Conservation (phyloP, 2,113 vertebrate genomes). For the Cheirogaleus medius region DNA sequence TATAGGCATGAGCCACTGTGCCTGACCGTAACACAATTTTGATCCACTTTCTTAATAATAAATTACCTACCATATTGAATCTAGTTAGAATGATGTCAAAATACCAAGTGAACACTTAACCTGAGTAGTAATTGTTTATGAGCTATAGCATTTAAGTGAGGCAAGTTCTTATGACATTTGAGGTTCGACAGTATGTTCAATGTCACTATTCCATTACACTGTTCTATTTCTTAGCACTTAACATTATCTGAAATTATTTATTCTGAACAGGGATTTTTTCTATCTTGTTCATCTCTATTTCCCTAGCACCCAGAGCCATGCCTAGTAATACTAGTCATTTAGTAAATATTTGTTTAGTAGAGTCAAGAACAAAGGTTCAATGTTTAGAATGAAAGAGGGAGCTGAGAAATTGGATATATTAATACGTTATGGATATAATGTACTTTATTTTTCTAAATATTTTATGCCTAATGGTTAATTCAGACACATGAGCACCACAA, state of each 20-base stretch:
- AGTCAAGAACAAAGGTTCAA: not conserved
- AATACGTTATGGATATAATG: not conserved
- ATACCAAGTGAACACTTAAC: not conserved
- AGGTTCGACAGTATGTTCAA: not conserved
- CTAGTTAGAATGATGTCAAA: not conserved
- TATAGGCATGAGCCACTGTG: no score
- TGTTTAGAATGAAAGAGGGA: not conserved
- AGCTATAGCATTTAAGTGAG: not conserved
- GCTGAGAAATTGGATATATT: not conserved
- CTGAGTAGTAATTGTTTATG: not conserved
- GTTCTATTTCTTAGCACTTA: not conserved
- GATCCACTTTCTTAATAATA: not conserved
- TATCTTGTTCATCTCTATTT: not conserved
- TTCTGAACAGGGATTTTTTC: not conserved
- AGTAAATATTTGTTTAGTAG: constrained; percentile 28
- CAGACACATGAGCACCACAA: not conserved
- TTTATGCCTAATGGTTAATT: not conserved
- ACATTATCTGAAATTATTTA: not conserved
- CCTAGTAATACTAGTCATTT: constrained; percentile 14
- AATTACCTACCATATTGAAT: not conserved
- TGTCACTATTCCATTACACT: not conserved
- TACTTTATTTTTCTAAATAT: not conserved
- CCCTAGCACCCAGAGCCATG: not conserved
- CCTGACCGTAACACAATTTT: not conserved
- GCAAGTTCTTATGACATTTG: not conserved